phyloP scores from a whole-genome alignment of 2,113 vertebrate species.

The Hemiscyllium ocellatum region DNA sequence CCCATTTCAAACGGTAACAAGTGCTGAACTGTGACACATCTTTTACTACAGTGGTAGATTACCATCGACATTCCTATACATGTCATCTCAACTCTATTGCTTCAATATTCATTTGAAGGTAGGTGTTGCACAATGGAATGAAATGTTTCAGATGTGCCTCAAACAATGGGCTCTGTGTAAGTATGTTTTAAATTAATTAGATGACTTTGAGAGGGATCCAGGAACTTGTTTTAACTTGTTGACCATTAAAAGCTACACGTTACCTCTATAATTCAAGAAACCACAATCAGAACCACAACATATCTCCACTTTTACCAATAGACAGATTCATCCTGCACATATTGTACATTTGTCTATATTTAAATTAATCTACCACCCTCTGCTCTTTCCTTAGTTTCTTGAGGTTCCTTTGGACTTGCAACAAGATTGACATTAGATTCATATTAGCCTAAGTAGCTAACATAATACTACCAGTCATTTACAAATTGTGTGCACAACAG shows the following conservation, averaged over 20 bases:
- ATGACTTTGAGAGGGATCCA: neutral
- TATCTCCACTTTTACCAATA: neutral
- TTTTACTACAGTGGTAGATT: neutral
- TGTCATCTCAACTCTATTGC: neutral
- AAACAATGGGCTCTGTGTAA: neutral
- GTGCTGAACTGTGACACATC: neutral
- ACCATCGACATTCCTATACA: neutral
- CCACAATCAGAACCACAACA: neutral
- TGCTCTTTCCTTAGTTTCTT: neutral
- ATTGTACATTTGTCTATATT: neutral
- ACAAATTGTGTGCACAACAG: neutral
- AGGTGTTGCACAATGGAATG: too few species aligned
- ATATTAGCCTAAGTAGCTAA: neutral
- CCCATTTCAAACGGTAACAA: neutral
- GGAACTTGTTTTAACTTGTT: neutral
- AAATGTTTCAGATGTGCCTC: neutral
- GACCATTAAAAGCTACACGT: neutral
- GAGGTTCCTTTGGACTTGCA: neutral
- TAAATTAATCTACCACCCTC: neutral
- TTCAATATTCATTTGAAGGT: neutral
- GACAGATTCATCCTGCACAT: too few species aligned
- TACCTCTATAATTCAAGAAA: neutral
- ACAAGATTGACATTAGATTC: neutral
- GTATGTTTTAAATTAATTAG: neutral
- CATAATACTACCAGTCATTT: neutral